These are phyloP conservation scores for Geotrypetes seraphini DNA, from an alignment of 2,797 vertebrate species.

Conservation along the genomic window DNA sequence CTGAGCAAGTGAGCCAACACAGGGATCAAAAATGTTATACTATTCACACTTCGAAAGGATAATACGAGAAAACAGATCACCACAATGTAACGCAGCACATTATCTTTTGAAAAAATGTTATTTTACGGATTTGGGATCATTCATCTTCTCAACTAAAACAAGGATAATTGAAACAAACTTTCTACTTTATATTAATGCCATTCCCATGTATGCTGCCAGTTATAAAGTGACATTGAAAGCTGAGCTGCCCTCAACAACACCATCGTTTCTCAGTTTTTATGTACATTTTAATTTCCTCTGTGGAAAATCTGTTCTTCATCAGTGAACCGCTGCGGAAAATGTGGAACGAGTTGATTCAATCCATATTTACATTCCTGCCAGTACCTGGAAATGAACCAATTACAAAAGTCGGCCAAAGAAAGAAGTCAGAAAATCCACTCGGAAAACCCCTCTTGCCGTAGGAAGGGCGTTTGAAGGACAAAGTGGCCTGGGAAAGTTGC, in stretches of 20 bases:
- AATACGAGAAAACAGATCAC: no score
- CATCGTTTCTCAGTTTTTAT: conserved; percentile 69
- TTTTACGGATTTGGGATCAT: conserved; percentile 59
- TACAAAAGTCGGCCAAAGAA: conserved; percentile 40
- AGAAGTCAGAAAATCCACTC: conserved; percentile 49
- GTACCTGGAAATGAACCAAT: conserved; percentile 66
- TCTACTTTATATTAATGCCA: conserved; percentile 42
- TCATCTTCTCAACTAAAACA: conserved; percentile 46
- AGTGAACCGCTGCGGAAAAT: conserved; percentile 69
- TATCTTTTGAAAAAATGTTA: conserved; percentile 48
- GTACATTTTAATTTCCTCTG: conserved; percentile 89
- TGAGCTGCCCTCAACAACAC: conserved; percentile 70
- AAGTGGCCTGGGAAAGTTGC: conserved; percentile 25
- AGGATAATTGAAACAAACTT: conserved; percentile 56
- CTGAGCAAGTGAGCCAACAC: no score
- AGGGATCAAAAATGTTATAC: no score
- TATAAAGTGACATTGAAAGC: conserved; percentile 56
- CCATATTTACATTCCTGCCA: conserved; percentile 70
- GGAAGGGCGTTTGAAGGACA: conserved; percentile 19
- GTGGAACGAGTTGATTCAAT: conserved; percentile 76
- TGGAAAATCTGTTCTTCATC: conserved; percentile 96
- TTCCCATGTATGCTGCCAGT: conserved; percentile 49
- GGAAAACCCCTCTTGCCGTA: conserved; percentile 41
- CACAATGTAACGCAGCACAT: conserved; percentile 27
- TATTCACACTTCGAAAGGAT: no score